Evolutionary conservation across 2,888 invertebrate species (phyloP).

Genomic region (Athalia circularis): DNA sequence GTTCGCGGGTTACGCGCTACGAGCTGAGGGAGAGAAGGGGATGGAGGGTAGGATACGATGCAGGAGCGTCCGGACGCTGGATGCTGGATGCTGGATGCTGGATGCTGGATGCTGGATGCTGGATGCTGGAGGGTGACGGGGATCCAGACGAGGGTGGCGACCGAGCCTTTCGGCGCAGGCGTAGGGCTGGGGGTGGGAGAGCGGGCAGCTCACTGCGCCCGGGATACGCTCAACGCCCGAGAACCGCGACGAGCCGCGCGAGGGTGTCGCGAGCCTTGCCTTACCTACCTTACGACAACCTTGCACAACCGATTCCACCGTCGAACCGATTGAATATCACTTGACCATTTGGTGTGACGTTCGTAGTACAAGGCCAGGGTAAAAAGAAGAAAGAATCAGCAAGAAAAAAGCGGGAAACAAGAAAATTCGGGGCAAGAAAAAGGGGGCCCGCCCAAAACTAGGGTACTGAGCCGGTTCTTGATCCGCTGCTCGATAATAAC

Average conservation of each 20-base stretch:
- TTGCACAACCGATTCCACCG: no score
- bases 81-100: conserved; percentile 26
- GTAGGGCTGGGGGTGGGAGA: conserved; percentile 50
- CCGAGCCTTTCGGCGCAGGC: conserved; percentile 33
- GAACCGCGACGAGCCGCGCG: conserved; percentile 42
- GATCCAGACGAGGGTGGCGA: conserved; percentile 48
- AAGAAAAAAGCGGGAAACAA: no score
- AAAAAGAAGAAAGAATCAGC: no score
- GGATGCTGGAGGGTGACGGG: conserved; percentile 24
- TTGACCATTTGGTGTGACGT: no score
- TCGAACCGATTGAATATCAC: no score
- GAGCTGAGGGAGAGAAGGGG: no score
- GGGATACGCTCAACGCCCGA: conserved; percentile 68
- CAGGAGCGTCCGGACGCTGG: conserved; percentile 21
- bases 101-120: conserved; percentile 26
- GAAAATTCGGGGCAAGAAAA: no score
- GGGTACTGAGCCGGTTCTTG: no score
- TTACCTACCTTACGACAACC: not conserved
- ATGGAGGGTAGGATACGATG: not conserved
- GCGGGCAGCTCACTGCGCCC: conserved; percentile 72
- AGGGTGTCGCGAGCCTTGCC: conserved; percentile 39
- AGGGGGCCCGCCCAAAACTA: no score
- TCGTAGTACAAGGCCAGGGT: no score
- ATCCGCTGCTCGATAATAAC: no score
- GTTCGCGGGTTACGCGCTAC: no score